A percentile compares a stretch with the other conserved stretches of the same genome.
Evolutionary conservation across 2,797 vertebrate genomes (phyloP).

Genomic region (Danio jaintianensis): DNA sequence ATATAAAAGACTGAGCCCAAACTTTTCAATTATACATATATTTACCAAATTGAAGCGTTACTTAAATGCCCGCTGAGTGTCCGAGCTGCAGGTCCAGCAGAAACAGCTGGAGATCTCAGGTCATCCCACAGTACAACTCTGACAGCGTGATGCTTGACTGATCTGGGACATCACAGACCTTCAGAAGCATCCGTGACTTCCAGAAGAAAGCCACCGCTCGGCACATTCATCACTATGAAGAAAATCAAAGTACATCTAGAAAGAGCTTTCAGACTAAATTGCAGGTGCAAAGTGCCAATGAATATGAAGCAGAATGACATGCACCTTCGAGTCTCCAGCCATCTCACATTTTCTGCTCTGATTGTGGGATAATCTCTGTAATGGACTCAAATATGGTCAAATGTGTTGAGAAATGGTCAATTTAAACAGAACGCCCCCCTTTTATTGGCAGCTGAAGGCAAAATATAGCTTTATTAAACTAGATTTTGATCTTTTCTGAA

Average conservation of each 20-base stretch:
- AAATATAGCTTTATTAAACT: constrained; percentile 9
- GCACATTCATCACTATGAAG: not conserved
- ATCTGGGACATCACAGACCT: constrained; percentile 13
- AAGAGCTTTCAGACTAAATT: constrained; percentile 13
- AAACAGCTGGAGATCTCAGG: no score
- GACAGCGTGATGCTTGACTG: not conserved
- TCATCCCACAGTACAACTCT: not conserved
- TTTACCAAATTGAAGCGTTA: no score
- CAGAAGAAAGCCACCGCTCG: not conserved
- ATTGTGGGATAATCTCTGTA: not conserved
- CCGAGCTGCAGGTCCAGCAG: no score
- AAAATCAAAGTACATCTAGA: constrained; percentile 5
- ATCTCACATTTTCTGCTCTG: constrained; percentile 27
- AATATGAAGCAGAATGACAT: constrained; percentile 1
- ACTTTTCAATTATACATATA: no score
- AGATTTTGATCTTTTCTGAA: not conserved
- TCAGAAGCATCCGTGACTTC: not conserved
- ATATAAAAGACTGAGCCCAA: no score
- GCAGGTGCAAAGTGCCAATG: not conserved
- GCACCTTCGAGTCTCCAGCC: not conserved
- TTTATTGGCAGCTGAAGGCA: not conserved
- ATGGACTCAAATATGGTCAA: not conserved
- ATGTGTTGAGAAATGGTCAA: not conserved
- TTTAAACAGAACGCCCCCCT: not conserved
- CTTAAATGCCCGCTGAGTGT: no score